These are phyloP conservation scores for Anastrepha obliqua DNA, from an alignment of 1,140 invertebrate genomes.

Conservation along the genomic window DNA sequence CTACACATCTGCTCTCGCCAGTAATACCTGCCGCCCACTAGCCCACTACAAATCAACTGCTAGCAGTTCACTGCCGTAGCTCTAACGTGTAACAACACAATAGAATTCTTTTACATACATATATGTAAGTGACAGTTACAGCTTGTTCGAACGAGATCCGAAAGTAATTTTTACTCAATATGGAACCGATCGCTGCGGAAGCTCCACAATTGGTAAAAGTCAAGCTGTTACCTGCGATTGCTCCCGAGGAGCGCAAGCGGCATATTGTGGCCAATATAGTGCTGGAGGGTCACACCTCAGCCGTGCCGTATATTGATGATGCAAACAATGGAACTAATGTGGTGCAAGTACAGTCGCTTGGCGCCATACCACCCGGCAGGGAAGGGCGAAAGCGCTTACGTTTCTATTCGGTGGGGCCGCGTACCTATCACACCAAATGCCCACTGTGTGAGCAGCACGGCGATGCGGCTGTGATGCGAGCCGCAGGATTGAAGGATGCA, in stretches of 20 bases:
- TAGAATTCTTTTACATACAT: background rate
- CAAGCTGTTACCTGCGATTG: constrained; percentile 66
- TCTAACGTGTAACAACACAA: constrained; percentile 7
- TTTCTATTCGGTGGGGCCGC: constrained; percentile 68
- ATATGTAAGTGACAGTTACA: background rate
- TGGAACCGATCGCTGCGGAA: background rate
- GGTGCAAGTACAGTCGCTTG: constrained; percentile 54
- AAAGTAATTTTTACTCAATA: background rate
- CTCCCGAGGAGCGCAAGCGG: constrained; percentile 65
- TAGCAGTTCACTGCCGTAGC: background rate
- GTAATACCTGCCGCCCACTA: background rate
- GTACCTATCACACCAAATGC: constrained; percentile 67
- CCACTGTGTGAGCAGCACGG: constrained; percentile 67
- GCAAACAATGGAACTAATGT: constrained; percentile 56
- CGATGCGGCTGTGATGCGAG: constrained; percentile 70
- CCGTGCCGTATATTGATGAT: constrained; percentile 69
- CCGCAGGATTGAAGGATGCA: constrained; percentile 67
- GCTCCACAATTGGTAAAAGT: constrained; percentile 61
- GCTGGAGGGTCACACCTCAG: constrained; percentile 62
- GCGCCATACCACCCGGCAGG: constrained; percentile 44
- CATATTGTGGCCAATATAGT: constrained; percentile 71
- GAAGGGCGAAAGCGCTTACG: constrained; percentile 61
- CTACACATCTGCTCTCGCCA: background rate
- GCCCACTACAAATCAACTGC: background rate
- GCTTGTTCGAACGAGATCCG: background rate